Conservation (phyloP, 1,140 invertebrate genomes). For the Drosophila willistoni region DNA sequence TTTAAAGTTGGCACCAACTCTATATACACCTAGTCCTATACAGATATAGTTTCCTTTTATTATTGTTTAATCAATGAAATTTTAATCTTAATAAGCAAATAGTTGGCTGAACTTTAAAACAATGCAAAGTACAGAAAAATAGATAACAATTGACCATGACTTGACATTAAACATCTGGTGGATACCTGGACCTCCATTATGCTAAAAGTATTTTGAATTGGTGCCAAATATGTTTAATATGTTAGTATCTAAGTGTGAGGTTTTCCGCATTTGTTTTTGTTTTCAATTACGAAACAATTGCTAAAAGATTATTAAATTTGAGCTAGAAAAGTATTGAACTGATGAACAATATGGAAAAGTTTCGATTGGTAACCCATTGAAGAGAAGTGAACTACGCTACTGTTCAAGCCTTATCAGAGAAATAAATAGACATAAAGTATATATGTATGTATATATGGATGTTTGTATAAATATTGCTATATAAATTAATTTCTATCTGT, state of each 20-base stretch:
- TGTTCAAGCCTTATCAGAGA: too few relatives aligned
- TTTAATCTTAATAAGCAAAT: conserved; percentile 4
- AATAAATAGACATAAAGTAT: neutral
- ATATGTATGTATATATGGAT: neutral
- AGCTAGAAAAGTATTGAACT: too few relatives aligned
- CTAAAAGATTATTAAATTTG: neutral
- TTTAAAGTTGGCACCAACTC: too few relatives aligned
- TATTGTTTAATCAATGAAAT: conserved; percentile 11
- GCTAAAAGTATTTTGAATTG: conserved; percentile 32
- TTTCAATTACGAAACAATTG: conserved; percentile 59
- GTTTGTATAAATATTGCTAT: neutral
- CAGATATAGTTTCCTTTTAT: neutral
- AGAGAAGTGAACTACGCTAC: neutral
- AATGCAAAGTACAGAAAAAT: conserved; percentile 2
- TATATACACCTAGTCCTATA: too few relatives aligned
- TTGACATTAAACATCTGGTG: conserved; percentile 5
- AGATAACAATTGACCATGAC: conserved; percentile 9
- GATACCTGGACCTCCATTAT: neutral
- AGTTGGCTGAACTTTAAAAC: conserved; percentile 7
- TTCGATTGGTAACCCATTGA: neutral
- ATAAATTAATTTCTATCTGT: conserved; percentile 18
- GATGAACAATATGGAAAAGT: too few relatives aligned
- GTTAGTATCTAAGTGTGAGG: neutral
- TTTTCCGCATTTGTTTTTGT: neutral
- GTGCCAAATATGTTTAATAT: conserved; percentile 37